Base-by-base conservation (phyloP, 1,140 invertebrate genomes). In the Drosophila insularis region DNA sequence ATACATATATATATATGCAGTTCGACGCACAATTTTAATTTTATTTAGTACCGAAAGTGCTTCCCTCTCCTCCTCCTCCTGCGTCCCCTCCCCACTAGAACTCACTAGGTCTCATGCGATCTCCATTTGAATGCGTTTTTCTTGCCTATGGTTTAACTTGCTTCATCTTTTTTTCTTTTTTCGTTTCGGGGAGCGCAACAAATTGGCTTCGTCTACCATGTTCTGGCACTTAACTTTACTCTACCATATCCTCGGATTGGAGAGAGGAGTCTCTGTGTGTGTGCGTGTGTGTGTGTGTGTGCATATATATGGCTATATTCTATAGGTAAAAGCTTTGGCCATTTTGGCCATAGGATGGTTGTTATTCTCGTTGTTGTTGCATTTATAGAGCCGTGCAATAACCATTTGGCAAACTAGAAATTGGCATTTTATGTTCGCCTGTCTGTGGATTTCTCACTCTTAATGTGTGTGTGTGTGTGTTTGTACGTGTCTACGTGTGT, bases 361-460 rank as follows among this genome's bases (percentile, higher is more conserved):
- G 46, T 27, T 55, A 61, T 23, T 55, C 21, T 63, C 66, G 63
- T 11, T 68, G 65, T 54, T 75, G 67, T 50, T 78, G 74, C 74
- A 78, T 78, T 78, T 77, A 70, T 77, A 70, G 72, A 76, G 56
- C 70, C 53, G 58, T 35, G 84, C 82, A 82, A 87, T 87, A 87
- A 87, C 82, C 82, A 87, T 87, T 87, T 87, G 82, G 82, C 82
- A 87, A 58, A 89, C 82, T 87, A 76, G 82, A 87, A 87, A 87
- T 87, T 87, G 82, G 82, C 79, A 89, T 87, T 87, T 87, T 89
- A 87, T 89, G 82, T 82, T 79, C 79, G 74, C 65, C 79, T 81
- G 81, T 87, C 82, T 75, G 73, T 65, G 55, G 8, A 19, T 56
- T 64, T 64, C 62, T 54, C 63, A 58, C 62, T 61, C 66, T 11